These are phyloP conservation scores for Chroicocephalus ridibundus DNA, from an alignment of 2,113 vertebrate species.

Conservation along the genomic window DNA sequence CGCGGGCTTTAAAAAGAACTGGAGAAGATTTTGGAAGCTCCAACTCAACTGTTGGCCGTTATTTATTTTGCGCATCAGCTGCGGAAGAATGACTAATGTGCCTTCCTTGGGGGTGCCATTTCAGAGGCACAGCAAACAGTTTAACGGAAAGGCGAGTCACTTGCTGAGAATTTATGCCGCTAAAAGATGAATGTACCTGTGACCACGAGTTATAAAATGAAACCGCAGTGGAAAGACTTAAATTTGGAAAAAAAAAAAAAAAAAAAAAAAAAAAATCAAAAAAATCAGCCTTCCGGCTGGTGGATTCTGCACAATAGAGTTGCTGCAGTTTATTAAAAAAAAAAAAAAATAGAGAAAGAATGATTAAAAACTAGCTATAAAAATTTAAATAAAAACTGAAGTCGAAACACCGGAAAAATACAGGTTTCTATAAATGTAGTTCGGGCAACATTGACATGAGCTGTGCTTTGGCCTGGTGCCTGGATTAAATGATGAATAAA, in stretches of 20 bases:
- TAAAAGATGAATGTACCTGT: not conserved
- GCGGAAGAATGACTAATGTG: not conserved
- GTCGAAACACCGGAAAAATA: not conserved
- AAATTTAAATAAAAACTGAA: slow-evolving; percentile 29
- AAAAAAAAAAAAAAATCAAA: not conserved
- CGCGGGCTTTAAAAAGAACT: not conserved
- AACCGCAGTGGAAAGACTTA: not conserved
- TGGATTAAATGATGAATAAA: not conserved
- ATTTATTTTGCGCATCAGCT: not conserved
- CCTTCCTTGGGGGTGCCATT: not conserved
- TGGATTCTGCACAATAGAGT: not conserved
- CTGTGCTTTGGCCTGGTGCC: slow-evolving; percentile 39
- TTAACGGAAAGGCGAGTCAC: not conserved
- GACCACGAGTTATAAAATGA: not conserved
- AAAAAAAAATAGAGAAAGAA: not conserved
- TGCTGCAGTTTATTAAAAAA: not conserved
- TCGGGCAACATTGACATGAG: not conserved
- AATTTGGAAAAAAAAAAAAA: too few species aligned
- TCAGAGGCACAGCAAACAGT: not conserved
- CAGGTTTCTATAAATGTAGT: slow-evolving; percentile 13
- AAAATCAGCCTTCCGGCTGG: not conserved
- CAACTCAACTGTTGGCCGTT: not conserved
- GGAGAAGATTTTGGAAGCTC: not conserved
- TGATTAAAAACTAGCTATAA: not conserved
- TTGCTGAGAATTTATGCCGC: not conserved